Evolutionary conservation across 2,888 invertebrate genomes (phyloP), one percentile per base, ranked within the genome.

Genomic region (Notodonta dromedarius): DNA sequence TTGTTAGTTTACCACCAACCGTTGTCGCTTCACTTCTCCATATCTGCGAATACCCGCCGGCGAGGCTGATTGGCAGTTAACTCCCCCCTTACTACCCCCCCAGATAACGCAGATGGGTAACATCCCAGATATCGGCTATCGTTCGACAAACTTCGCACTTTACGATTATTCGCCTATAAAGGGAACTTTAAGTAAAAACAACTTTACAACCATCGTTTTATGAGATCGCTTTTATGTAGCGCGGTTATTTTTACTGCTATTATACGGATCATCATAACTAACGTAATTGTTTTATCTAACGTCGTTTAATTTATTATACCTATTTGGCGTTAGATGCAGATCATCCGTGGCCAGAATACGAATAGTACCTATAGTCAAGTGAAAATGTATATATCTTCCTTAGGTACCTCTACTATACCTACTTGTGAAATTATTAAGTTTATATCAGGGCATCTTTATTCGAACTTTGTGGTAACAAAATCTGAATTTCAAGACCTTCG

Each of bases 121-220:
- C 80, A 73, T 80, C 77, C 79, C 71, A 76, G 85, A 86, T 87
- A 88, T 84, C 85, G 84, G 76, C 81, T 88, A 90, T 88, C 89
- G 83, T 83, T 82, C 79, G 79, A 67, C 80, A 85, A 89, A 90
- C 88, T 91, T 86, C 83, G 78, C 71, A 79, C 86, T 90, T 92
- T 90, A 93, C 80, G 90, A 86, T 90, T 91, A 91, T 90, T 79
- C 77, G 79, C 82, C 89, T 76, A 91, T 92, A 93, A 92, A 93
- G 82, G 80, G 75, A 84, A 84, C 80, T 87, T 85, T 87, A 87
- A 89, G 90, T 88, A 90, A 91, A 91, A 91, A 89, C 90, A 89
- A 89, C 76, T 91, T 93, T 92, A 91, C 89, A 87, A 74, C 89
- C 84, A 80, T 78, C 77, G 83, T 86, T 90, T 88, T 89, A 86